Percentiles rank a stretch among this genome's conserved stretches.
These are phyloP conservation scores for Drosophila sproati DNA, from an alignment of 1,140 invertebrate genomes.

Conservation along the genomic window DNA sequence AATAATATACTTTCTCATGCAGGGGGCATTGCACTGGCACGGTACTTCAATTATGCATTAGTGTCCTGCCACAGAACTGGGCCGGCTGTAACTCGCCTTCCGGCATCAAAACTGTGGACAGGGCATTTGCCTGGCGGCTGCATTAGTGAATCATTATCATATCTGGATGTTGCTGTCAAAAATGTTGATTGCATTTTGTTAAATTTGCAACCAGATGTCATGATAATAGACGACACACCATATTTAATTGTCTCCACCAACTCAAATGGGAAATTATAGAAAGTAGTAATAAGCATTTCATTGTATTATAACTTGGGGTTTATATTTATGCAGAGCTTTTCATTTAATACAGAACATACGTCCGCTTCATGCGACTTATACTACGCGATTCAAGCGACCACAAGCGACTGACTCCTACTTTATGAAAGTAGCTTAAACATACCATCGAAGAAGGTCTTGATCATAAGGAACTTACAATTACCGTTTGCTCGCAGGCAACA, in stretches of 20 bases:
- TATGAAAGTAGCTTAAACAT: no score
- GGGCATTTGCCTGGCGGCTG: background rate
- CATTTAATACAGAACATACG: no score
- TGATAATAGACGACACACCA: background rate
- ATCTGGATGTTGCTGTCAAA: background rate
- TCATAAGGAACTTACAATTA: no score
- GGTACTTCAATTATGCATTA: background rate
- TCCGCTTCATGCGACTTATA: no score
- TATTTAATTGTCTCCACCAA: background rate
- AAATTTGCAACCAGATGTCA: background rate
- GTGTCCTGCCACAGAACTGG: background rate
- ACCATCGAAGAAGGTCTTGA: no score
- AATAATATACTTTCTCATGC: no score
- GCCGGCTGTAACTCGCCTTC: background rate
- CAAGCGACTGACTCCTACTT: no score
- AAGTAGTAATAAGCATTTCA: slow-evolving; percentile 6
- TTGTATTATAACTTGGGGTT: background rate
- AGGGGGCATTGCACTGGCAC: background rate
- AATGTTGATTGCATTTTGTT: slow-evolving; percentile 5
- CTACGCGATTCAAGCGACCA: no score
- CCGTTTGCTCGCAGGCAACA: no score
- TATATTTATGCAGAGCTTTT: no score
- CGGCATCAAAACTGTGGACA: background rate
- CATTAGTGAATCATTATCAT: slow-evolving; percentile 19
- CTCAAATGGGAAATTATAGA: slow-evolving; percentile 1